Conservation (phyloP, 2,797 vertebrate species). For the Pseudotriccus pelzelni region DNA sequence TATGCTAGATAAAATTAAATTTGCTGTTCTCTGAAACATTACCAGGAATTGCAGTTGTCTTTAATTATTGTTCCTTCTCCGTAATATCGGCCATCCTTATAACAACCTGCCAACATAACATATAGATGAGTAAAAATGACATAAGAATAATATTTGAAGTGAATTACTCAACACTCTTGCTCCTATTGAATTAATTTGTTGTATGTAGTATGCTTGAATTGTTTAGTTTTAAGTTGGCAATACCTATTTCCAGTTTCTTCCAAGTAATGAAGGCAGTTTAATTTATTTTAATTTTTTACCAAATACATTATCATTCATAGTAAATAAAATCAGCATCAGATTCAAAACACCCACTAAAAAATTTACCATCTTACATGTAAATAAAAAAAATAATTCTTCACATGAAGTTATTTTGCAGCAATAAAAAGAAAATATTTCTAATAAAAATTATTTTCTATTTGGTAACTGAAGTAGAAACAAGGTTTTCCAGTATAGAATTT, state of each 20-base stretch:
- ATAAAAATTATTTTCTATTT: neutral
- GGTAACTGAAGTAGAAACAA: neutral
- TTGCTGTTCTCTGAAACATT: conserved; percentile 54
- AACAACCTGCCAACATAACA: conserved; percentile 75
- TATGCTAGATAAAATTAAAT: neutral
- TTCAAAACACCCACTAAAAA: neutral
- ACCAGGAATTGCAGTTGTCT: conserved; percentile 82
- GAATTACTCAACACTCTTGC: neutral
- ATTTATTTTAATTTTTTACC: neutral
- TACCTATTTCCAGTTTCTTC: neutral
- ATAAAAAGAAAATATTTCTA: neutral
- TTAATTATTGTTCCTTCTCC: conserved; percentile 72
- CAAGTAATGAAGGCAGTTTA: neutral
- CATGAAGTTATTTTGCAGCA: neutral
- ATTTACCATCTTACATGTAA: neutral
- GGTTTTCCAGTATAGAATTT: neutral
- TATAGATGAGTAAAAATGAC: neutral
- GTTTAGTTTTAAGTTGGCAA: neutral
- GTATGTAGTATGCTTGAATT: neutral
- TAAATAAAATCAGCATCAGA: neutral
- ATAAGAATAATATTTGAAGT: neutral
- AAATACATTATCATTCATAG: neutral
- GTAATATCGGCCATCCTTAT: conserved; percentile 67
- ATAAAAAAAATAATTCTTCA: neutral
- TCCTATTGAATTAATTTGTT: neutral